Percentiles rank a stretch among this genome's conserved stretches.
These are phyloP conservation scores for Leptothorax acervorum DNA, from an alignment of 2,888 invertebrate genomes.

Conservation along the genomic window DNA sequence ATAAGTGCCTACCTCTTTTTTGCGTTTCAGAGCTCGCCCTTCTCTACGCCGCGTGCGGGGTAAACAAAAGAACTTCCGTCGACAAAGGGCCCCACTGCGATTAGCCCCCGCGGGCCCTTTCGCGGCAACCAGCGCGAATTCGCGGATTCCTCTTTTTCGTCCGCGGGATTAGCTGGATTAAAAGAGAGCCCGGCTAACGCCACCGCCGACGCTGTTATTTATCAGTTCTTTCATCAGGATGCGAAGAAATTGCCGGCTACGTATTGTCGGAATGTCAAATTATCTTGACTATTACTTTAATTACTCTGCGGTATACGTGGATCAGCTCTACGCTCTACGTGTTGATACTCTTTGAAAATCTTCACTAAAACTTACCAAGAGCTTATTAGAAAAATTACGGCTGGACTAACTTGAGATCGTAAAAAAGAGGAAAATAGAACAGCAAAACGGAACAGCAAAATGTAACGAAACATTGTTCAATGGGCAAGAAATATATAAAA, in stretches of 20 bases:
- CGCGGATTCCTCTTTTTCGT: slow-evolving; percentile 45
- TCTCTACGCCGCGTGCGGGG: slow-evolving; percentile 1
- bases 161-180: slow-evolving; percentile 50
- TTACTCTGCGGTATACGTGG: neutral
- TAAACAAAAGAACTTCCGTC: slow-evolving; percentile 49
- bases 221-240: slow-evolving; percentile 32
- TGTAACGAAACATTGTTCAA: slow-evolving; percentile 27
- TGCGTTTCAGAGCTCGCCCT: slow-evolving; percentile 31
- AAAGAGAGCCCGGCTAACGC: slow-evolving; percentile 23
- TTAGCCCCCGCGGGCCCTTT: slow-evolving; percentile 57
- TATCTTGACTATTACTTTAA: neutral
- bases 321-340: no score
- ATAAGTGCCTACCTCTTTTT: slow-evolving; percentile 56
- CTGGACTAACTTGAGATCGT: neutral
- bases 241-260: neutral
- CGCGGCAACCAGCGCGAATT: slow-evolving; percentile 44
- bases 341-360: neutral
- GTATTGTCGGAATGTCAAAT: slow-evolving; percentile 18
- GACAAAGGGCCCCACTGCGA: slow-evolving; percentile 52
- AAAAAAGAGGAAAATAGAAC: neutral
- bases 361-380: neutral
- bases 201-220: slow-evolving; percentile 19
- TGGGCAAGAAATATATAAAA: slow-evolving; percentile 31
- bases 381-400: slow-evolving; percentile 3
- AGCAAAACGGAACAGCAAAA: neutral